These are phyloP conservation scores for Syrrhaptes paradoxus DNA, from an alignment of 2,113 vertebrate genomes.

Conservation along the genomic window DNA sequence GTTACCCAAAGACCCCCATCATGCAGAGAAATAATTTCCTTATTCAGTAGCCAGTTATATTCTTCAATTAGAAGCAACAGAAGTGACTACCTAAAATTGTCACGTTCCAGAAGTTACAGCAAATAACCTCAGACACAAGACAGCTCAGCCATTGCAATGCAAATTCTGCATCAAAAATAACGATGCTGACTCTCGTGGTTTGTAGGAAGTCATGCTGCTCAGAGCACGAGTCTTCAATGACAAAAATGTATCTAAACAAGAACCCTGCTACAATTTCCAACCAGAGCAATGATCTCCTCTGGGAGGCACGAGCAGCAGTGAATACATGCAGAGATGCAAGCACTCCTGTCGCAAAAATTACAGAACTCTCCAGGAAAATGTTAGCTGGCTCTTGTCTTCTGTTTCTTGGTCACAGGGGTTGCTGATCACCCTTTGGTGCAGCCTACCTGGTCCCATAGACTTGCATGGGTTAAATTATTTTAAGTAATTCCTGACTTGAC, in stretches of 20 bases:
- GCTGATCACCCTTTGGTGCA: not conserved
- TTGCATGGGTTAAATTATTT: not conserved
- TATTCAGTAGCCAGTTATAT: not conserved
- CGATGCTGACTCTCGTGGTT: not conserved
- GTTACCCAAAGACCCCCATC: not conserved
- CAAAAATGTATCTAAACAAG: not conserved
- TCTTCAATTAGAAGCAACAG: not conserved
- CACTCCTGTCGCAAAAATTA: accelerated
- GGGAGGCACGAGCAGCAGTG: not conserved
- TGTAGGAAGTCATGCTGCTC: not conserved
- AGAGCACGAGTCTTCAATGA: not conserved
- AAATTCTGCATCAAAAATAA: not conserved
- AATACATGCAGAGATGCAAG: not conserved
- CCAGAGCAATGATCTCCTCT: not conserved
- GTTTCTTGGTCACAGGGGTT: not conserved
- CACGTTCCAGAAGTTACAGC: not conserved
- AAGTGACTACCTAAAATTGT: not conserved
- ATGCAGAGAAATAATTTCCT: not conserved
- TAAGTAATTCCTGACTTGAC: not conserved
- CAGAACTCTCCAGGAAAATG: not conserved
- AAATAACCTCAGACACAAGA: not conserved
- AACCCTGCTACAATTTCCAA: not conserved
- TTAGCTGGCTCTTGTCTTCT: not conserved
- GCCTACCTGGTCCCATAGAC: not conserved
- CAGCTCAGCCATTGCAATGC: not conserved